Evolutionary conservation across 2,113 vertebrate genomes (phyloP).

Genomic region (Corythornis vintsioides): DNA sequence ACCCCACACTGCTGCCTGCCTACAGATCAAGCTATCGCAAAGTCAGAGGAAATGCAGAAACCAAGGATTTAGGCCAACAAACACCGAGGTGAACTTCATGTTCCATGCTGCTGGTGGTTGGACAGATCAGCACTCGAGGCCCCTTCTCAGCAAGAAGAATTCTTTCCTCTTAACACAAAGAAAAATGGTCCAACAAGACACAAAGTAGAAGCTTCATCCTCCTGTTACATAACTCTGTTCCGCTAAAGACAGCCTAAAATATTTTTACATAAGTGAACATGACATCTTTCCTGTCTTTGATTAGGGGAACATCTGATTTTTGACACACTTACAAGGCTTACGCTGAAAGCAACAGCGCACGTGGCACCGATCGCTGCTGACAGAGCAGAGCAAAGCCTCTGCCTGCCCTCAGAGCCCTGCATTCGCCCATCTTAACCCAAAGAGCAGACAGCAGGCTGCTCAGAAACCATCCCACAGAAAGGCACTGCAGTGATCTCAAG

Average conservation of each 20-base stretch:
- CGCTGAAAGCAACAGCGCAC: accelerated
- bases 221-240: not conserved
- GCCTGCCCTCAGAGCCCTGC: not conserved
- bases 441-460: accelerated
- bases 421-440: accelerated
- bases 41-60: not conserved
- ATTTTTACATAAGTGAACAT: accelerated
- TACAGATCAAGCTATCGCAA: not conserved
- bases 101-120: not conserved
- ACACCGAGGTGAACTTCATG: not conserved
- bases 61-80: not conserved
- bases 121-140: not conserved
- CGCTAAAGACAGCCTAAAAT: not conserved
- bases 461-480: not conserved
- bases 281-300: not conserved
- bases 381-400: not conserved
- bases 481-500: not conserved
- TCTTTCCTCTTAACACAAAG: not conserved
- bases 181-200: not conserved
- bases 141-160: not conserved
- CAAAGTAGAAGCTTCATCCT: not conserved
- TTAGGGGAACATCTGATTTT: not conserved
- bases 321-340: accelerated
- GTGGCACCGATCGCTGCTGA: accelerated
- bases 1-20: not conserved